Percentiles rank a stretch among this genome's conserved stretches.
Conservation (phyloP, 2,797 vertebrate genomes). For the Sebastes jordani region DNA sequence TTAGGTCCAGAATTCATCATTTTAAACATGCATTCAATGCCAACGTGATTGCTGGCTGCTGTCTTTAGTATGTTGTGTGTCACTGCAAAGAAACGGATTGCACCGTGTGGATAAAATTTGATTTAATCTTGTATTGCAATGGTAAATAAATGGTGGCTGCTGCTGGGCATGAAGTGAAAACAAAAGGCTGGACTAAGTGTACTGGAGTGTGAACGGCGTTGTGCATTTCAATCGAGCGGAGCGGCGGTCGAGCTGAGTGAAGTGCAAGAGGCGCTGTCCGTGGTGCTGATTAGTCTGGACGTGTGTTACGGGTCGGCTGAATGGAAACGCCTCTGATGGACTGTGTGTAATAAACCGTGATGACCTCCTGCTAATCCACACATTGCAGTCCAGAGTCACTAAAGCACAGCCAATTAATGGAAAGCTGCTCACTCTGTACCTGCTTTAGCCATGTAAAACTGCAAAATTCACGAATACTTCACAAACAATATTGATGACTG, state of each 20-base stretch:
- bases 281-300: slow-evolving; percentile 40
- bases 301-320: slow-evolving; percentile 18
- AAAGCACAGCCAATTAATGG: background rate
- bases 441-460: background rate
- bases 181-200: slow-evolving; percentile 34
- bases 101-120: background rate
- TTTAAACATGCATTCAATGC: background rate
- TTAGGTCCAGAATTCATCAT: background rate
- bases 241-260: background rate
- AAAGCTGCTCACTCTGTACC: background rate
- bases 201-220: background rate
- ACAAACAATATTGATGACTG: background rate
- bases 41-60: background rate
- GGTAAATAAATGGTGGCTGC: slow-evolving; percentile 15
- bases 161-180: slow-evolving; percentile 29
- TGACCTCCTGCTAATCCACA: slow-evolving; percentile 48
- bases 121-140: slow-evolving; percentile 3
- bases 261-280: slow-evolving; percentile 14
- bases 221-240: slow-evolving; percentile 38
- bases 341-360: slow-evolving; percentile 51
- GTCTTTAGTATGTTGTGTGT: background rate
- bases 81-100: background rate
- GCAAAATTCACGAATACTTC: background rate
- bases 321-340: slow-evolving; percentile 49
- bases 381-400: background rate